These are phyloP conservation scores for Hoplodrina ambigua DNA, from an alignment of 2,888 invertebrate genomes.

Conservation along the genomic window DNA sequence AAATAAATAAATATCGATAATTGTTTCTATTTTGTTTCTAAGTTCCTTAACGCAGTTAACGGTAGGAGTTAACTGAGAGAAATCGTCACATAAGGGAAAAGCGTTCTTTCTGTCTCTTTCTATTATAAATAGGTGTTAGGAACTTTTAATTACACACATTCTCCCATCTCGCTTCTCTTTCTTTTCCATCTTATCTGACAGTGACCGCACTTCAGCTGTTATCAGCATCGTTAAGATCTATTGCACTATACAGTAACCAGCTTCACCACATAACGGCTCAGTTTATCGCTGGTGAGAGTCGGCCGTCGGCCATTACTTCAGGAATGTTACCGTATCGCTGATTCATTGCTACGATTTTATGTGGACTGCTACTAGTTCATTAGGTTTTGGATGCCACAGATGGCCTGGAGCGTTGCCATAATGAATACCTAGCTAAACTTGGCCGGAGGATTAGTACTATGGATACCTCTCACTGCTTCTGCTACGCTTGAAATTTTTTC, in stretches of 20 bases:
- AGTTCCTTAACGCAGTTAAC: no score
- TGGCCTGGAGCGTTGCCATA: constrained; percentile 29
- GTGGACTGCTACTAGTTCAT: constrained; percentile 11
- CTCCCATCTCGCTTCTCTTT: no score
- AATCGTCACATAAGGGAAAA: no score
- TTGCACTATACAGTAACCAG: not conserved
- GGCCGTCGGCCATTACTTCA: constrained; percentile 16
- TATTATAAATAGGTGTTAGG: no score
- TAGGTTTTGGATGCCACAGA: constrained; percentile 6
- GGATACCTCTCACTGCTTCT: constrained; percentile 2
- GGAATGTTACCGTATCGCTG: constrained; percentile 25
- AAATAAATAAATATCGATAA: no score
- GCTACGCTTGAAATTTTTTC: not conserved
- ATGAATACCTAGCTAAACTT: not conserved
- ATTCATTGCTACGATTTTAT: constrained; percentile 13
- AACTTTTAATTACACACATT: no score
- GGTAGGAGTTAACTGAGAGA: no score
- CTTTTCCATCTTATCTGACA: no score
- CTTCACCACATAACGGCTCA: not conserved
- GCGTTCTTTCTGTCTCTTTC: no score
- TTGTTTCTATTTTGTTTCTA: no score
- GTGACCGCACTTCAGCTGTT: no score
- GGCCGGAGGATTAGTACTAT: not conserved
- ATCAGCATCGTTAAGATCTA: constrained; percentile 2
- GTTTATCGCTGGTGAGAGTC: constrained; percentile 22